Base-by-base conservation (phyloP, 30 jellyfish, hydroid and myxozoan species). In the Hydractinia symbiolongicarpus region DNA sequence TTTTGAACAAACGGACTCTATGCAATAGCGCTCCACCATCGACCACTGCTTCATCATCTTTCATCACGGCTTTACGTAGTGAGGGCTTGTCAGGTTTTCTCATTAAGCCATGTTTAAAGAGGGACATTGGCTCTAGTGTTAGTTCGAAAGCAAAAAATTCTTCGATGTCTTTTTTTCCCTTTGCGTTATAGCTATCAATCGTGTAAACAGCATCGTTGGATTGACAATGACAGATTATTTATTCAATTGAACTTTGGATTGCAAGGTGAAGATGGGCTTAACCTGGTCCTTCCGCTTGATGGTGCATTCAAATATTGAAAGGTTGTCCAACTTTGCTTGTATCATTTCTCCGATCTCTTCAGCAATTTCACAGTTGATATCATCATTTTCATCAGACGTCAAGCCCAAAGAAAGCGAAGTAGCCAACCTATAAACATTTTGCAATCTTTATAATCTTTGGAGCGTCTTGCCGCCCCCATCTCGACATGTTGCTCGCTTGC, bases 401-500 rank as follows among this genome's bases (percentile, higher is more conserved):
- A 30, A 30, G 44, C 44, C 44, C 44, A 30, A 30, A 30, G 44
- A 30, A 30, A 30, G 44, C 44, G 44, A 30, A 30, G 44, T 30
- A 30, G 44, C 44, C 44, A 30, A 30, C 2, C 44, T 30, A 30
- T 30, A 2, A 30, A 30, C 2, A 30, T 30, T 2, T 30, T 30
- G 44, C 44, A 30, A 30, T 30, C 44, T 30, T 30, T 85, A 4
- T 7, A 30, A 30, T 30, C 44, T 30, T 30, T 85, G 9, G 50
- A 50, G 14, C 61, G 66, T 79, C 90, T 67, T 69, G 91, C 9
- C 61, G 67, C 56, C 14, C 89, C 88, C 15, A 79, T 54, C 49
- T 79, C 90, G 21, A 53, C 81, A 62, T 85, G 90, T 69, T 85
- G 95, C 66, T 79, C 95, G 57, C 89, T 79, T 6, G 92, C 15